Evolutionary conservation across 2,797 vertebrate species (phyloP), one percentile per base, ranked within the genome.

Genomic region (Lepus townsendii): DNA sequence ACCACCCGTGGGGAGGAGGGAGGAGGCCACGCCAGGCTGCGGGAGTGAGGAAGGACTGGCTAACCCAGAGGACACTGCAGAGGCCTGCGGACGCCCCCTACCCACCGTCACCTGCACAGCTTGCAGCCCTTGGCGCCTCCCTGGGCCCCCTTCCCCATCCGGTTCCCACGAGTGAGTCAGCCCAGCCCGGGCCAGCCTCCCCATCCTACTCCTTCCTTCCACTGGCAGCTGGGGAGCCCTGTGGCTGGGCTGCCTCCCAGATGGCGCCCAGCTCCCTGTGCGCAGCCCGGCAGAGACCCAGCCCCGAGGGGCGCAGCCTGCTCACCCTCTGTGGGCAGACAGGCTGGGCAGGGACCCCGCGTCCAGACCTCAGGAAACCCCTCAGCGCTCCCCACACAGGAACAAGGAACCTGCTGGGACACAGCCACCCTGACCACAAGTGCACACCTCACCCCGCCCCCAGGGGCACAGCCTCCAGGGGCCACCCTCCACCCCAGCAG

Each of bases 311-410:
- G 5, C 73, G 32, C 4, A 7, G 35, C 14, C 57, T 7, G 2
- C 60, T 6, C 19, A 20, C 69, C 30, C 10, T 1, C 65, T 24
- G 8, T n/a, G 32, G 32, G 38, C 4, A 66, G 38, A 16, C 78
- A 63, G 32, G 68, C 14, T 63, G n/a, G 50, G 7, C 79, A 72
- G 66, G 50, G 26, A 85, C 26, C 47, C 69, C n/a, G 60, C 2
- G 11, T 22, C 32, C 32, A 92, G 22, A 87, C 47, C 93, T 94
- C 65, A 93, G 62, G 69, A 89, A 84, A 88, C n/a, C 54, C 79
- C 82, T 88, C 20, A 22, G 65, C 72, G 65, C 14, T 54, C 32
- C 77, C 65, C 50, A 89, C 73, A 78, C 11, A 82, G 73, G 69
- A 94, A 95, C 42, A 35, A 93, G 85, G 19, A 85, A 77, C 50